Conservation (phyloP, 2,888 invertebrate species). For the Bimastos eiseni region DNA sequence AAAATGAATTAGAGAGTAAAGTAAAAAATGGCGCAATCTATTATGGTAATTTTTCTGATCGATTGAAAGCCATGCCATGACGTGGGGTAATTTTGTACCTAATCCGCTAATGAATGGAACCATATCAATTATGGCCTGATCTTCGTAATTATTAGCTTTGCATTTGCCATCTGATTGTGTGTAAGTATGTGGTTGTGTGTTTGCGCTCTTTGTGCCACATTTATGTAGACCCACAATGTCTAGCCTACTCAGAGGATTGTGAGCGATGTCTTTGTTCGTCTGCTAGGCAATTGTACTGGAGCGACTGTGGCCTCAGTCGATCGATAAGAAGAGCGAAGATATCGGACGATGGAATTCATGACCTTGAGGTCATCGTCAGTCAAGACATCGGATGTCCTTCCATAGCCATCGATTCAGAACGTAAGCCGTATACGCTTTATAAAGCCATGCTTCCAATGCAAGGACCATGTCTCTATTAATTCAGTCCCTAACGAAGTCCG, state of each 20-base stretch:
- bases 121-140: no score
- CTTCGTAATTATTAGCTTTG: background rate
- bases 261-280: background rate
- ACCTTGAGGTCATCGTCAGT: background rate
- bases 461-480: background rate
- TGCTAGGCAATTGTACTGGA: background rate
- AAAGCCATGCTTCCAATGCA: background rate
- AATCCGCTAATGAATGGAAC: no score
- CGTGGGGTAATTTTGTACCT: background rate
- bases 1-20: no score
- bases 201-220: background rate
- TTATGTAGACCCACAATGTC: no score
- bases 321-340: background rate
- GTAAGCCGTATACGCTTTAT: background rate
- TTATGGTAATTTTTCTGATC: background rate
- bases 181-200: background rate
- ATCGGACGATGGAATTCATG: background rate
- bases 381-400: background rate
- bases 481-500: background rate
- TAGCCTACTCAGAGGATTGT: no score
- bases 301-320: slow-evolving; percentile 16
- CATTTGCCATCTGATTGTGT: background rate
- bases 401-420: background rate
- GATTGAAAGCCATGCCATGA: background rate
- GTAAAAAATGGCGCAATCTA: background rate